Conservation (phyloP, 2,113 vertebrate genomes). For the Ceuthmochares aereus region DNA sequence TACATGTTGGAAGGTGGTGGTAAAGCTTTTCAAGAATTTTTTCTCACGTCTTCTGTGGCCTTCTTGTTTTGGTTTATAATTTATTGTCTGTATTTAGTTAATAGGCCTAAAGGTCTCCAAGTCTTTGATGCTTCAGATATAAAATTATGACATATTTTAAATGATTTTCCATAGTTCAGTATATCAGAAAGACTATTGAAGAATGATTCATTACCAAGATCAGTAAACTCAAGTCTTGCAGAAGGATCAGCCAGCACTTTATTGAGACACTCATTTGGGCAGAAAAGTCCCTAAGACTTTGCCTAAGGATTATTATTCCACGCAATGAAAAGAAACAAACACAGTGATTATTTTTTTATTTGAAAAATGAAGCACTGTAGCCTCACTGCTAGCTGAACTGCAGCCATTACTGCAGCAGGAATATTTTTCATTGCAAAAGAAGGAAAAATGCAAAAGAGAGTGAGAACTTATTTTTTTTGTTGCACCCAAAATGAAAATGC, state of each 20-base stretch:
- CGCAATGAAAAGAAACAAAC: not conserved
- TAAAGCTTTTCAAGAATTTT: not conserved
- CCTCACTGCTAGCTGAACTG: not conserved
- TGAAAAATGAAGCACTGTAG: not conserved
- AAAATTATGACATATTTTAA: not conserved
- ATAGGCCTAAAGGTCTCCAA: not conserved
- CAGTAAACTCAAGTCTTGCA: not conserved
- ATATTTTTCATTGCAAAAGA: not conserved
- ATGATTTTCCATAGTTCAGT: not conserved
- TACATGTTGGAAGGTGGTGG: not conserved
- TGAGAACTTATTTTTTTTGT: not conserved
- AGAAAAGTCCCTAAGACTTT: not conserved
- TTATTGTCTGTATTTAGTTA: not conserved
- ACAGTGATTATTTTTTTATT: not conserved
- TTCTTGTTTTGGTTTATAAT: not conserved
- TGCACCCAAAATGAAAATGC: not conserved
- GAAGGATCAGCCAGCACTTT: not conserved
- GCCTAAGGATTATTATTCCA: not conserved
- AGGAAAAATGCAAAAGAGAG: not conserved
- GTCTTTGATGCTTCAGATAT: not conserved
- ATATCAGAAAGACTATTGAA: not conserved
- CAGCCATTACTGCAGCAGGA: not conserved
- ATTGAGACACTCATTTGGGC: not conserved
- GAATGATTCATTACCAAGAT: not conserved
- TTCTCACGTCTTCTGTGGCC: not conserved